Conservation (phyloP, 1,140 invertebrate species). For the Stegodyphus mimosarum region DNA sequence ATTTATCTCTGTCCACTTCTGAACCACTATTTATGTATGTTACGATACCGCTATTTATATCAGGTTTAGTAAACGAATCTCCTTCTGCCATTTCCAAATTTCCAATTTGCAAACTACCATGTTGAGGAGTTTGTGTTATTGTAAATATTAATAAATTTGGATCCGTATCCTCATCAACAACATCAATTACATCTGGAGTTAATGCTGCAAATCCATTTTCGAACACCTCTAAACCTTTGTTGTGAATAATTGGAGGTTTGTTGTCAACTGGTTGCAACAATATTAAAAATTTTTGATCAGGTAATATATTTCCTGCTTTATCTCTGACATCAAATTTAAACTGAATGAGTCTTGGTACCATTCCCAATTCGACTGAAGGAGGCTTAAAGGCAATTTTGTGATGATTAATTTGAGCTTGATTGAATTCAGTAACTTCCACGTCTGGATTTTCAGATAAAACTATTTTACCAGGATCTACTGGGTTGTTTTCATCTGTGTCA, state of each 20-base stretch:
- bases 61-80: slow-evolving; percentile 65
- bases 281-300: slow-evolving; percentile 67
- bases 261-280: slow-evolving; percentile 68
- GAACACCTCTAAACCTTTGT: slow-evolving; percentile 65
- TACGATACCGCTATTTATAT: slow-evolving; percentile 66
- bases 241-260: slow-evolving; percentile 67
- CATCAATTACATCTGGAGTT: slow-evolving; percentile 66
- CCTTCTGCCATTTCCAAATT: slow-evolving; percentile 64
- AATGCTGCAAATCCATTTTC: slow-evolving; percentile 67
- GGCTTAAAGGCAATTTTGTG: slow-evolving; percentile 69
- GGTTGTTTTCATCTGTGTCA: slow-evolving; percentile 67
- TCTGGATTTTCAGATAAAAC: slow-evolving; percentile 66
- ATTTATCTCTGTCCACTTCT: slow-evolving; percentile 66
- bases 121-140: slow-evolving; percentile 65
- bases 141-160: slow-evolving; percentile 65
- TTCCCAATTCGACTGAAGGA: slow-evolving; percentile 67
- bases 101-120: slow-evolving; percentile 67
- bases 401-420: slow-evolving; percentile 69
- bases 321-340: slow-evolving; percentile 68
- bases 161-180: slow-evolving; percentile 67
- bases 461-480: slow-evolving; percentile 66
- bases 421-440: slow-evolving; percentile 65
- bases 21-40: slow-evolving; percentile 66
- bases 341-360: slow-evolving; percentile 67
- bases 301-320: slow-evolving; percentile 66